Conservation (phyloP, 2,113 vertebrate genomes). For the Siniperca knerii region DNA sequence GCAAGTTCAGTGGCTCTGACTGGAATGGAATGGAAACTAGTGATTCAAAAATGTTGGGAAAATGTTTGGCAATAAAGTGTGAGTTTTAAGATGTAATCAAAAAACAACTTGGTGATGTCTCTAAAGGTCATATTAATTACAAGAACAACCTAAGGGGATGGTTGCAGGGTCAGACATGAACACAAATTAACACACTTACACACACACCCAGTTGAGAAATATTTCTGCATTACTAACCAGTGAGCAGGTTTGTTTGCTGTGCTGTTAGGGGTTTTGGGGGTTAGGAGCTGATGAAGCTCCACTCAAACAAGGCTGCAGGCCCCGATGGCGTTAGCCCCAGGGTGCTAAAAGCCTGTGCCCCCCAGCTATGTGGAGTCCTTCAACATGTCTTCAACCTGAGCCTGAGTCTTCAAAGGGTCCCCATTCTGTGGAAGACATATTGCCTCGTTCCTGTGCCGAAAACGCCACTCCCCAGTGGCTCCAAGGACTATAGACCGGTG, state of each 20-base stretch:
- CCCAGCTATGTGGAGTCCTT: no score
- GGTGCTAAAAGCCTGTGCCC: no score
- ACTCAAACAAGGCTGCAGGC: no score
- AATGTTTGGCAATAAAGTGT: constrained; percentile 9
- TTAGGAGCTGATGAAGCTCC: no score
- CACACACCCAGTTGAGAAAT: background rate
- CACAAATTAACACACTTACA: background rate
- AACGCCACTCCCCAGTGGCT: no score
- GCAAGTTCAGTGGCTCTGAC: background rate
- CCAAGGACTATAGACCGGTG: no score
- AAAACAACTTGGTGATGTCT: constrained; percentile 14
- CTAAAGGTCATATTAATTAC: constrained; percentile 41
- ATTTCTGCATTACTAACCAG: constrained; percentile 6
- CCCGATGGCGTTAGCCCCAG: no score
- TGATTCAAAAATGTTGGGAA: background rate
- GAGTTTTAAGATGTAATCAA: constrained; percentile 9
- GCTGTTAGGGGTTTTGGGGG: background rate
- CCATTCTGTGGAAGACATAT: no score
- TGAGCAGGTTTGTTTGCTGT: background rate
- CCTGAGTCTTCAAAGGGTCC: no score
- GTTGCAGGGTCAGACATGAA: constrained; percentile 3
- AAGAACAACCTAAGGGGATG: constrained; percentile 13
- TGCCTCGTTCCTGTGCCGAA: no score
- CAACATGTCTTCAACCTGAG: no score
- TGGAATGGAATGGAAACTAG: background rate